Evolutionary conservation across 2,113 vertebrate species (phyloP).

Genomic region (Bos indicus): DNA sequence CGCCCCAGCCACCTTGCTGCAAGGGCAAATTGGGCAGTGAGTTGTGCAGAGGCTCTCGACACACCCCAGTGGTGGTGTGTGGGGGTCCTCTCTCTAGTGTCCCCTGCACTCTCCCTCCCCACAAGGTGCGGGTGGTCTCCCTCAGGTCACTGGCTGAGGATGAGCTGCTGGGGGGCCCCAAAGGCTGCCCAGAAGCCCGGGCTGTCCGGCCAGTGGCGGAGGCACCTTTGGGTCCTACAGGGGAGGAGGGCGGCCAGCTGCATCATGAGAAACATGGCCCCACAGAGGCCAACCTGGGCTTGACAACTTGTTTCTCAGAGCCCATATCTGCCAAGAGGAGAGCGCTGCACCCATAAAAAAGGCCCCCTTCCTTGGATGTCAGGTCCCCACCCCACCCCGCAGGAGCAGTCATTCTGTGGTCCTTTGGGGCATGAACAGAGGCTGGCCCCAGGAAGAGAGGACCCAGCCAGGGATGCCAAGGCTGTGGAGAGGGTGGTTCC

Average conservation of each 20-base stretch:
- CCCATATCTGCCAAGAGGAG: not conserved
- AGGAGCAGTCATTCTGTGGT: not conserved
- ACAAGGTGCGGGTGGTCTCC: not conserved
- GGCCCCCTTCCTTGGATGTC: not conserved
- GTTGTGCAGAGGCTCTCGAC: not conserved
- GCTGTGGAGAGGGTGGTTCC: not conserved
- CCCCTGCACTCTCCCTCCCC: not conserved
- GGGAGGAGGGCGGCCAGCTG: not conserved
- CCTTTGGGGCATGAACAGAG: not conserved
- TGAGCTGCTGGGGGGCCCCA: not conserved
- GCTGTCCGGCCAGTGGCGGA: not conserved
- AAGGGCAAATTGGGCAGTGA: not conserved
- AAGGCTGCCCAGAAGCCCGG: too few relatives aligned
- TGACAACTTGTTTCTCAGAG: not conserved
- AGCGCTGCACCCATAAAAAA: too few relatives aligned
- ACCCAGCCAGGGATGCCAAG: not conserved
- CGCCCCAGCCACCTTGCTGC: not conserved
- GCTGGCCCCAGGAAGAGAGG: not conserved
- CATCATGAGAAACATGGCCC: not conserved
- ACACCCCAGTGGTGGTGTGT: not conserved
- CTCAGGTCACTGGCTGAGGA: too few relatives aligned
- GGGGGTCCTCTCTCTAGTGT: not conserved
- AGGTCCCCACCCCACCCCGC: not conserved
- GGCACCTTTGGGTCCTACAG: not conserved
- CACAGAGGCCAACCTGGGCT: not conserved